Percentiles rank a stretch among this genome's conserved stretches.
Conservation (phyloP, 2,797 vertebrate species). For the Pseudomugil gertrudae region DNA sequence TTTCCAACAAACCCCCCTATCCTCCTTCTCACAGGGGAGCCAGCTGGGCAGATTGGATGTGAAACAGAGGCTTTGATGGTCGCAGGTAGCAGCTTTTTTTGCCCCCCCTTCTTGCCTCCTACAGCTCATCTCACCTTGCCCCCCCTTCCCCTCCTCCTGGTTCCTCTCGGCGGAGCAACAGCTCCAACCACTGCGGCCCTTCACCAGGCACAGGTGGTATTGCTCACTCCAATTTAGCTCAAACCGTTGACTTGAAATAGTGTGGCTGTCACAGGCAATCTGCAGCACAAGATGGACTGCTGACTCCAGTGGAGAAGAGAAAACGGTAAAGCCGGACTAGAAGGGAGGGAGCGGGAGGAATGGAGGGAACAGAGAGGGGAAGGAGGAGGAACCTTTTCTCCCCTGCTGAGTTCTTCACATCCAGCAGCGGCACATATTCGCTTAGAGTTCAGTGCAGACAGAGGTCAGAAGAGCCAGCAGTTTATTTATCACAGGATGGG, state of each 20-base stretch:
- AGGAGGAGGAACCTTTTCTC: slow-evolving; percentile 6
- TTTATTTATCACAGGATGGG: slow-evolving; percentile 62
- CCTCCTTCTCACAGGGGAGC: slow-evolving; percentile 49
- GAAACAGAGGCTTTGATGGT: slow-evolving; percentile 78
- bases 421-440: slow-evolving; percentile 67
- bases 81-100: slow-evolving; percentile 73
- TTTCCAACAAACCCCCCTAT: slow-evolving; percentile 34
- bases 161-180: slow-evolving; percentile 58
- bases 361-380: slow-evolving; percentile 33
- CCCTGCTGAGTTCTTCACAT: slow-evolving; percentile 52
- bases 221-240: slow-evolving; percentile 85
- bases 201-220: slow-evolving; percentile 82
- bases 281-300: slow-evolving; percentile 75
- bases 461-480: slow-evolving; percentile 74
- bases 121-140: slow-evolving; percentile 14
- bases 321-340: slow-evolving; percentile 11
- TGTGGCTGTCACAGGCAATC: slow-evolving; percentile 80
- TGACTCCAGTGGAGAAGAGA: slow-evolving; percentile 54
- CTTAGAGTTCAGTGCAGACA: slow-evolving; percentile 57
- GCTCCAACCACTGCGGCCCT: slow-evolving; percentile 62
- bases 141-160: slow-evolving; percentile 7
- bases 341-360: slow-evolving; percentile 14
- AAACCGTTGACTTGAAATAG: slow-evolving; percentile 81
- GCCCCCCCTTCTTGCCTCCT: not conserved
- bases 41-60: slow-evolving; percentile 77